These are phyloP conservation scores for Dipodomys merriami DNA, from an alignment of 2,113 vertebrate genomes.

Conservation along the genomic window DNA sequence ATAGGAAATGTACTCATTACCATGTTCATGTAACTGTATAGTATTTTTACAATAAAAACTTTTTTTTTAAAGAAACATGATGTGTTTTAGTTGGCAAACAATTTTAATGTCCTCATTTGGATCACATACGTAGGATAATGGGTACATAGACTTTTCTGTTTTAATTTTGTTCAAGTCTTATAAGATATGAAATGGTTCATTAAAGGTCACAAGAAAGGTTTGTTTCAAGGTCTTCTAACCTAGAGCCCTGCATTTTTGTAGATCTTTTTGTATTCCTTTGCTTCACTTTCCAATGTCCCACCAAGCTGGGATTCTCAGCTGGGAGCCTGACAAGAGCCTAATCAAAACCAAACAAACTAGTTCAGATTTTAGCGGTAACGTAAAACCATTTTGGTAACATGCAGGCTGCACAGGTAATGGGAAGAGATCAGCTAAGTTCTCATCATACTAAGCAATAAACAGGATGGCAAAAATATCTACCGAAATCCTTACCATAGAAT, in stretches of 20 bases:
- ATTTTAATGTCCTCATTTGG: not conserved
- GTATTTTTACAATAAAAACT: too few species aligned
- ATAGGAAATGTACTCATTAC: too few species aligned
- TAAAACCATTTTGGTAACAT: not conserved
- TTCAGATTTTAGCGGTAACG: not conserved
- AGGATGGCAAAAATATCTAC: too few species aligned
- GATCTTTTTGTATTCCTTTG: not conserved
- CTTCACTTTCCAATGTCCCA: not conserved
- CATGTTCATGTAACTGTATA: too few species aligned
- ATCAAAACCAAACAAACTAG: not conserved
- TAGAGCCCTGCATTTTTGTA: not conserved
- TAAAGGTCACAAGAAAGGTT: not conserved
- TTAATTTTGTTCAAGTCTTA: not conserved
- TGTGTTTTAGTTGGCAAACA: not conserved
- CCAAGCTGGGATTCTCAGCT: not conserved
- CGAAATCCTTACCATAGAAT: not conserved
- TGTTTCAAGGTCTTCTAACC: not conserved
- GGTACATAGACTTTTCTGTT: not conserved
- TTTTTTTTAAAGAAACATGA: not conserved
- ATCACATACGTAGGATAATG: not conserved
- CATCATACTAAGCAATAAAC: rapidly evolving
- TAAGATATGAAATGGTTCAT: not conserved
- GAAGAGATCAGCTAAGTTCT: not conserved
- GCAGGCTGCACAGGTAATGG: not conserved
- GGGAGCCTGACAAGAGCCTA: not conserved